Evolutionary conservation across 1,140 invertebrate genomes (phyloP), one percentile per base, ranked within the genome.

Genomic region (Aphidius gifuensis): DNA sequence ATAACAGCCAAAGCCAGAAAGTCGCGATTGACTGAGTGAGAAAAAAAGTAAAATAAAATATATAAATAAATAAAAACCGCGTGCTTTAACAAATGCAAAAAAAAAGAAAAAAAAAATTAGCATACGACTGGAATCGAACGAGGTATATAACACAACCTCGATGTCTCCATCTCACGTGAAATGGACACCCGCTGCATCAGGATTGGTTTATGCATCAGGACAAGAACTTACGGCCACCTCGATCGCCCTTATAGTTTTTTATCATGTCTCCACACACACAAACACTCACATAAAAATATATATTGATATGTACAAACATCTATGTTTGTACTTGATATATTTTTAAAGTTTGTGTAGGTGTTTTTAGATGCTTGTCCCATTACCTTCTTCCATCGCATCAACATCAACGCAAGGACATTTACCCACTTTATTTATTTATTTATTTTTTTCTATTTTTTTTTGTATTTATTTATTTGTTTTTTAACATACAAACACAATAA

Each of bases 111-210:
- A 32, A 32, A 32, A 32, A 75, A 74, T 75, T 75, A 76, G 72
- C 74, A 75, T 73, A 75, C 61, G 71, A 67, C 64, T 62, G 60
- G 64, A 57, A 64, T 56, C 67, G 64, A 64, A 64, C 58, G 58
- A 64, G 58, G 62, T 64, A 60, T 44, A 59, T 50, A 53, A n/a
- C 46, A 16, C 46, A 16, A 47, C 23, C 23, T 32, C 71, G 75
- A 79, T 77, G 75, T 79, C 75, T 78, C 75, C 72, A 79, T 79
- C 71, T 71, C 66, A 73, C 69, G 74, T 77, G 74, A 77, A 78
- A 77, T 74, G 73, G 74, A 78, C 77, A 78, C 74, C 68, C 68
- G 60, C 68, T 69, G 67, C 67, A 68, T 66, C 65, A 58, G 68
- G 77, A 79, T 77, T 76, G 72, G 69, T 78, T 79, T 78, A 78